Evolutionary conservation across 1,140 invertebrate genomes (phyloP).

Genomic region (Saxidomus purpurata): DNA sequence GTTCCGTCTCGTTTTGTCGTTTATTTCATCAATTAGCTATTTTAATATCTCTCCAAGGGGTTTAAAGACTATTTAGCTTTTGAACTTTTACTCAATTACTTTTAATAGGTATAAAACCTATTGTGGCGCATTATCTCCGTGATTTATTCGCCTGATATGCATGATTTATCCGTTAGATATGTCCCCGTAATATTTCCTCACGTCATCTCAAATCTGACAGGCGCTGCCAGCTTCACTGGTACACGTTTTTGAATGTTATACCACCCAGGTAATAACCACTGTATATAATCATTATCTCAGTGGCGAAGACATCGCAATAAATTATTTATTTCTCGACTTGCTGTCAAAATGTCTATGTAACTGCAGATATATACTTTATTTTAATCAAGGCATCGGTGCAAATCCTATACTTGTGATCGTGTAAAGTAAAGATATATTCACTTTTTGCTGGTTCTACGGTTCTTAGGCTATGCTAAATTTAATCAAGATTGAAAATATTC

Average conservation of each 20-base stretch:
- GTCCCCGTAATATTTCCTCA: constrained; percentile 16
- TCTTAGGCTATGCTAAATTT: too few species aligned
- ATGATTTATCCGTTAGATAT: background rate
- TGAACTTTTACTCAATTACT: constrained; percentile 7
- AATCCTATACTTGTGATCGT: too few species aligned
- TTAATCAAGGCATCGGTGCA: too few species aligned
- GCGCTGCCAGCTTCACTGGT: background rate
- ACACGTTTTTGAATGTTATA: constrained; percentile 2
- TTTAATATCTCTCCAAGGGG: background rate
- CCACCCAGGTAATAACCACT: constrained; percentile 1
- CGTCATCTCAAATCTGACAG: constrained; percentile 15
- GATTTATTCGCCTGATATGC: background rate
- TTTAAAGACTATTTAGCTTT: background rate
- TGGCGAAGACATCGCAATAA: constrained; percentile 8
- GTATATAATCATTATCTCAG: background rate
- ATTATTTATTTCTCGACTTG: constrained; percentile 17
- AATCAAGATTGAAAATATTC: too few species aligned
- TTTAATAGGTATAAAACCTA: constrained; percentile 18
- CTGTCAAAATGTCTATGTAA: background rate
- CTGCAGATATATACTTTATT: too few species aligned
- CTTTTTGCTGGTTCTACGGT: too few species aligned
- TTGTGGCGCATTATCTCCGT: background rate
- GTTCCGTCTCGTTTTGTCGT: background rate
- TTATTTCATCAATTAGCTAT: background rate
- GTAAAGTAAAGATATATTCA: too few species aligned